Evolutionary conservation across 2,797 vertebrate genomes (phyloP), one percentile per base, ranked within the genome.

Genomic region (Pangasius macronema): DNA sequence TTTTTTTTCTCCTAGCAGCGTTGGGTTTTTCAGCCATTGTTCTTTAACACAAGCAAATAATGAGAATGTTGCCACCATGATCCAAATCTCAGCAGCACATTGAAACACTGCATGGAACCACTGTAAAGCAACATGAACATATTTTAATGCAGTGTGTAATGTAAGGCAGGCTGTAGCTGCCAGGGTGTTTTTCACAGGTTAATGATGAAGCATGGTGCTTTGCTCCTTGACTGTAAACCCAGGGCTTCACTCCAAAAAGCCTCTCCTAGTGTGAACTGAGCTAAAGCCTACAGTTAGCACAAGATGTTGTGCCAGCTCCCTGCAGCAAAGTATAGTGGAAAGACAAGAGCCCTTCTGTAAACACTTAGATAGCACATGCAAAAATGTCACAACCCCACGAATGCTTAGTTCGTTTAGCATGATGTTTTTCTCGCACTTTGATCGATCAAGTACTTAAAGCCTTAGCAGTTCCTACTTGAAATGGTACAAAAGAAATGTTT

Each of bases 281-380:
- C 93, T 94, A 93, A 95, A 91, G 86, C 89, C 87, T 87, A 89
- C 92, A 92, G 94, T 81, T 92, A 92, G 88, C 88, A 90, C 88
- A 87, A 87, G 87, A 67, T 73, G 90, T 89, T 89, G 59, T 91
- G 92, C 92, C 91, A 94, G 90, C 90, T 92, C 85, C 83, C 87
- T 90, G 88, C 87, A 61, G 22, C 33, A 39, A 27, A 42, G 33
- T 36, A 39, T 39, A 79, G 76, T 36, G 22, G 36, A 39, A 81
- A 61, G 79, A 42, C 33, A 27, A 81, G 22, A 81, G 79, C 36
- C 36, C 11, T 36, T 27, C 33, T 81, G 2, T 81, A 61, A 81
- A 81, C 77, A 59, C 2, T 39, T 18, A 39, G 20, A 59, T 59
- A 39, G 53, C 33, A 81, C 36, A 59, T 59, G 2, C 20, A 81